A percentile compares a stretch with the other conserved stretches of the same genome.
These are phyloP conservation scores for Hystrix brachyura DNA, from an alignment of 2,113 vertebrate species.

Conservation along the genomic window DNA sequence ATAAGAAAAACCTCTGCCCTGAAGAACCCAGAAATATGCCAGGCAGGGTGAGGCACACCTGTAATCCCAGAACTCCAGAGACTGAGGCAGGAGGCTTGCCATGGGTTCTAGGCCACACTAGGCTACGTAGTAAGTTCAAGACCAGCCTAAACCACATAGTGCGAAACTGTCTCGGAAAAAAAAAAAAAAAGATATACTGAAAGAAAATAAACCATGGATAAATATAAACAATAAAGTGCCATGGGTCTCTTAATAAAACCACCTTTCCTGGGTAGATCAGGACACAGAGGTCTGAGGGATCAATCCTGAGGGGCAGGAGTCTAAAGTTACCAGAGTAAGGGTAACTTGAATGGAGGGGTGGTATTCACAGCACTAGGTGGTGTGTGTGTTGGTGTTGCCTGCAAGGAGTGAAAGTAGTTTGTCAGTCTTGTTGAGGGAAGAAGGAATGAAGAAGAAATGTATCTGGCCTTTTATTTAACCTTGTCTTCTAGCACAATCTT, in stretches of 20 bases:
- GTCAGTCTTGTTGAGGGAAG: not conserved
- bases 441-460: not conserved
- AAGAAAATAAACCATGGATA: not conserved
- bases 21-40: not conserved
- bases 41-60: not conserved
- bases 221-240: not conserved
- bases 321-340: not conserved
- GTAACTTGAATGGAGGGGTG: not conserved
- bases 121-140: not conserved
- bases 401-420: not conserved
- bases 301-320: not conserved
- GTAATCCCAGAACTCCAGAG: not conserved
- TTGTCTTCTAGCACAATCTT: slow-evolving; percentile 23
- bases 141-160: not conserved
- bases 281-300: not conserved
- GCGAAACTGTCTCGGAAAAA: too few relatives aligned
- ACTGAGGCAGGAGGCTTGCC: not conserved
- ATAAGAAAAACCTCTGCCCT: not conserved
- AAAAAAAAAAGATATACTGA: not conserved
- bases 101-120: not conserved
- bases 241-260: not conserved
- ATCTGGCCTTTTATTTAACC: not conserved
- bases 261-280: not conserved
- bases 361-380: not conserved
- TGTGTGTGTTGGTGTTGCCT: not conserved